These are phyloP conservation scores for Aurelia coerulea DNA, from an alignment of 30 jellyfish, hydroid and myxozoan species.

Conservation along the genomic window DNA sequence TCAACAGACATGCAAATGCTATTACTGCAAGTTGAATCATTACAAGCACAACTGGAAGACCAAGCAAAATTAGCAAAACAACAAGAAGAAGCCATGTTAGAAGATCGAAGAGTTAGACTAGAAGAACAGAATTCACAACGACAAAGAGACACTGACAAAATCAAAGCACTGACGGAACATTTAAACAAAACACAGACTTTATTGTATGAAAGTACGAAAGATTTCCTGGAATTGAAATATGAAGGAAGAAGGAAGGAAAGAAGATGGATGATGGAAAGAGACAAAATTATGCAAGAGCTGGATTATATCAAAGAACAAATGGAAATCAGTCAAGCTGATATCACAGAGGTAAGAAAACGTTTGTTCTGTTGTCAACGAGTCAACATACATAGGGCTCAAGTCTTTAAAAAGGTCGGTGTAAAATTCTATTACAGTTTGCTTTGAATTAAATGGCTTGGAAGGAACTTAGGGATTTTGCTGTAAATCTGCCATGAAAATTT, in stretches of 20 bases:
- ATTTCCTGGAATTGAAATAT: conserved; percentile 83
- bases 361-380: too few relatives aligned
- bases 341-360: conserved; percentile 23
- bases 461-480: too few relatives aligned
- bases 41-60: conserved; percentile 93
- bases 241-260: conserved; percentile 89
- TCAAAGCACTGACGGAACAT: conserved; percentile 84
- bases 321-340: conserved; percentile 58
- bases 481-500: too few relatives aligned
- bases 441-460: too few relatives aligned
- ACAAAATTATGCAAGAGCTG: conserved; percentile 84
- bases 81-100: conserved; percentile 75
- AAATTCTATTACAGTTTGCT: too few relatives aligned
- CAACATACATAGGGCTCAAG: too few relatives aligned
- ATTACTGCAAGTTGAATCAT: conserved; percentile 75
- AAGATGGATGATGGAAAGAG: conserved; percentile 94
- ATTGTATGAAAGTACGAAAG: conserved; percentile 91
- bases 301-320: conserved; percentile 80
- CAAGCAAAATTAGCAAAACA: conserved; percentile 79
- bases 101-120: conserved; percentile 81
- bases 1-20: conserved; percentile 57
- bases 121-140: conserved; percentile 88
- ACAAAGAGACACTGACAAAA: conserved; percentile 81
- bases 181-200: conserved; percentile 83
- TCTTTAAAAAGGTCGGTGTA: too few relatives aligned